Percentiles rank a stretch among this genome's conserved stretches.
Evolutionary conservation across 2,113 vertebrate genomes (phyloP).

Genomic region (Bostrychus sinensis): DNA sequence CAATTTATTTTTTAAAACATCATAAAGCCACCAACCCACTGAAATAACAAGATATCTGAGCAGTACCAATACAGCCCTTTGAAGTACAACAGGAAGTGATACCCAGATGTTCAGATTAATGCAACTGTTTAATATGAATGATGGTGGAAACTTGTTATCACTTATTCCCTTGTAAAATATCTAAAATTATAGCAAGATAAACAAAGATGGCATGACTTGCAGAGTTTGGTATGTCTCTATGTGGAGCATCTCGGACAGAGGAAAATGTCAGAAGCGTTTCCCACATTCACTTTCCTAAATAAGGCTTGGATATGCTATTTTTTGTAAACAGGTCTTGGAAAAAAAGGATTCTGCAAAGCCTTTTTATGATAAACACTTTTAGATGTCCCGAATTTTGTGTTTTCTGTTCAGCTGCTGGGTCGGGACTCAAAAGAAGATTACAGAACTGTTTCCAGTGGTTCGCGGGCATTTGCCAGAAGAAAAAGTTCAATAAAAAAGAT

Average conservation of each 20-base stretch:
- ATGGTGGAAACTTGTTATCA: conserved; percentile 18
- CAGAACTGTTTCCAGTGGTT: too few species aligned
- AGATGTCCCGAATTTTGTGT: too few species aligned
- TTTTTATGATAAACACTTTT: too few species aligned
- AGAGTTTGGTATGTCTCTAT: background rate
- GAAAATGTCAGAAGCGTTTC: conserved; percentile 22
- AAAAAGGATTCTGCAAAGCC: too few species aligned
- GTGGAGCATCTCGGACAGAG: conserved; percentile 18
- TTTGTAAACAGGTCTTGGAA: too few species aligned
- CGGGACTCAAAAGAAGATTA: too few species aligned
- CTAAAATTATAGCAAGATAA: conserved; percentile 12
- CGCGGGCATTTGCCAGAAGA: too few species aligned
- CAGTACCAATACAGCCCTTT: background rate
- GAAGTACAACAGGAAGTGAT: background rate
- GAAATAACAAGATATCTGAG: background rate
- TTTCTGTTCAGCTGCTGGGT: too few species aligned
- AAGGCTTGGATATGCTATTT: background rate
- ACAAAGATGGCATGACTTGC: conserved; percentile 15
- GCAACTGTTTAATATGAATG: conserved; percentile 11
- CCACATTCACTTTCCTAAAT: conserved; percentile 3
- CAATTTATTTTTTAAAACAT: background rate
- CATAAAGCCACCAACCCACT: background rate
- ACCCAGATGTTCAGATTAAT: conserved; percentile 3
- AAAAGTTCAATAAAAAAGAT: too few species aligned
- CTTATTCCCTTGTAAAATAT: background rate